These are phyloP conservation scores for Desmodus rotundus DNA, from an alignment of 2,113 vertebrate species.

Conservation along the genomic window DNA sequence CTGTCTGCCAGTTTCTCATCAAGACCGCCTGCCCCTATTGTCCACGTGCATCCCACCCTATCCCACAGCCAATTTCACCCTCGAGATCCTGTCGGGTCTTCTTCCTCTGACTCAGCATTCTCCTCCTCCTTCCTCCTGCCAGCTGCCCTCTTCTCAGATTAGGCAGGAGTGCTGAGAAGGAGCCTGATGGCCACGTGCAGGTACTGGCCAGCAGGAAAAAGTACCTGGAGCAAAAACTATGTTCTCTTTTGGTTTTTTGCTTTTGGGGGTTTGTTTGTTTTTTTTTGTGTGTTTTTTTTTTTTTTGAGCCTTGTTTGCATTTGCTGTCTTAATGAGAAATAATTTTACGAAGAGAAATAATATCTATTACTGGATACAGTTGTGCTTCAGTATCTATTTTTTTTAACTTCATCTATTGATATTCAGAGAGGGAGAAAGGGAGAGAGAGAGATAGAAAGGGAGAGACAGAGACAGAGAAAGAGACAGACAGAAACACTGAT, in stretches of 20 bases:
- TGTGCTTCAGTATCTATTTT: not conserved
- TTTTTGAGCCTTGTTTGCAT: not conserved
- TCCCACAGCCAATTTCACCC: not conserved
- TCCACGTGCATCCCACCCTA: not conserved
- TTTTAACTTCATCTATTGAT: not conserved
- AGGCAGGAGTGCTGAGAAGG: not conserved
- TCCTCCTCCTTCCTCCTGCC: not conserved
- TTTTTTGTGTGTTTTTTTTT: not conserved
- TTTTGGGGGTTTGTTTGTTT: too few species aligned
- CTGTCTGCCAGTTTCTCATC: not conserved
- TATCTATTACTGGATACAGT: not conserved
- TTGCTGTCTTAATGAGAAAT: not conserved
- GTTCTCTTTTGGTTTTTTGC: not conserved
- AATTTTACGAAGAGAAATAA: not conserved
- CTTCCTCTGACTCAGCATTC: not conserved
- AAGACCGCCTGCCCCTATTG: not conserved
- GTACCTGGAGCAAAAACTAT: not conserved
- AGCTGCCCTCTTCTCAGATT: not conserved
- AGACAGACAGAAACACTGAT: too few species aligned
- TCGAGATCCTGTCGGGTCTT: not conserved
- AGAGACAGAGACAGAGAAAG: too few species aligned
- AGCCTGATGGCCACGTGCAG: not conserved
- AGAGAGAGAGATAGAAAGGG: too few species aligned
- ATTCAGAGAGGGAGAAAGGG: too few species aligned
- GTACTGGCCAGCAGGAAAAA: not conserved